Percentiles rank a stretch among this genome's conserved stretches.
phyloP scores from a whole-genome alignment of 30 jellyfish, hydroid and myxozoan species.

The Sanderia malayensis region DNA sequence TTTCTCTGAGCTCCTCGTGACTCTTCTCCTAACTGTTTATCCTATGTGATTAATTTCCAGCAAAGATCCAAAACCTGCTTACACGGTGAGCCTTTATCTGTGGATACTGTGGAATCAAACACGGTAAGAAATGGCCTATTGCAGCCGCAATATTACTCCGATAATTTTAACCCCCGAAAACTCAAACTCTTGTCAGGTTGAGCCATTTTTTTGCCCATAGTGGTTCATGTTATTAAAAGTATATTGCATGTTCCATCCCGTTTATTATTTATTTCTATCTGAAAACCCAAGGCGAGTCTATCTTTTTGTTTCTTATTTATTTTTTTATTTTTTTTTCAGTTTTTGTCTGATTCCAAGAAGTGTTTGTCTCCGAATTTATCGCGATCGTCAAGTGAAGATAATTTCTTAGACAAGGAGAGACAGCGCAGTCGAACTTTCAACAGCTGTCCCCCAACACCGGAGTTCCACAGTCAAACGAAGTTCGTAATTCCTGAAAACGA shows the following conservation, averaged over 20 bases:
- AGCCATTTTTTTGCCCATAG: too few species aligned
- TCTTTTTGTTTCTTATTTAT: background rate
- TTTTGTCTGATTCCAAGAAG: constrained; percentile 22
- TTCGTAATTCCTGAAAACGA: constrained; percentile 65
- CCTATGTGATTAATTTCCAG: constrained; percentile 21
- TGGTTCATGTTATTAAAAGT: too few species aligned
- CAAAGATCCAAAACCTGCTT: constrained; percentile 63
- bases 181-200: too few species aligned
- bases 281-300: too few species aligned
- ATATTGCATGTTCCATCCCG: too few species aligned
- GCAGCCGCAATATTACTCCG: too few species aligned
- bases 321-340: background rate
- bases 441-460: constrained; percentile 83
- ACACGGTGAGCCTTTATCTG: constrained; percentile 38
- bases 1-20: too few species aligned
- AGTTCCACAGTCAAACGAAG: constrained; percentile 43
- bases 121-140: constrained; percentile 35
- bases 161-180: too few species aligned
- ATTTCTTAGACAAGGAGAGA: constrained; percentile 17
- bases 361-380: constrained; percentile 65
- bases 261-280: too few species aligned
- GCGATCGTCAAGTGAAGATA: constrained; percentile 52
- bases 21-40: too few species aligned
- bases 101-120: constrained; percentile 27
- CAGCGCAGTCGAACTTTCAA: constrained; percentile 70